These are phyloP conservation scores for Galagoides demidoff DNA, from an alignment of 2,797 vertebrate genomes.

Conservation along the genomic window DNA sequence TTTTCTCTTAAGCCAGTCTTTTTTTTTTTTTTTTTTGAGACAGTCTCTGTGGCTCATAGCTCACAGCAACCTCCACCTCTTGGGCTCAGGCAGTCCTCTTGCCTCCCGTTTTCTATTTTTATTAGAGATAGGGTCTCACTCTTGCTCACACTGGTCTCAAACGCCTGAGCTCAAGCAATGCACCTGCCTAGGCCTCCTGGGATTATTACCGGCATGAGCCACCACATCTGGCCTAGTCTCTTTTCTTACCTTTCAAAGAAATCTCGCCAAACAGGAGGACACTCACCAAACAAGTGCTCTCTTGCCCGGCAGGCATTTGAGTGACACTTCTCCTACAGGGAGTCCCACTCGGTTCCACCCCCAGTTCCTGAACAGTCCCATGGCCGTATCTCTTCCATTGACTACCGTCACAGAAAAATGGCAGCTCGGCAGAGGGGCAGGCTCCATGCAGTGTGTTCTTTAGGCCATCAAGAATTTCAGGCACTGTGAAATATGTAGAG, in stretches of 20 bases:
- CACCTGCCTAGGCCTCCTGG: no score
- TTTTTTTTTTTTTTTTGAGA: no score
- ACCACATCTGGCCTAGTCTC: no score
- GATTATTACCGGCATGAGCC: no score
- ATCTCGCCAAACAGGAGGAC: background rate
- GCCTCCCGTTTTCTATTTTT: no score
- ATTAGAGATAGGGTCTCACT: no score
- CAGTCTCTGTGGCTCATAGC: no score
- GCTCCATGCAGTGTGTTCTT: background rate
- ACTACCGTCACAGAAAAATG: background rate
- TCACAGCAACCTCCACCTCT: no score
- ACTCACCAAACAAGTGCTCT: background rate
- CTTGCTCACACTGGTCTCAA: no score
- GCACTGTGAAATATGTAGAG: background rate
- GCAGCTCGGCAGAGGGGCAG: background rate
- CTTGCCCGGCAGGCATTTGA: background rate
- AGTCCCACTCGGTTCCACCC: background rate
- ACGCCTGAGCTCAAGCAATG: no score
- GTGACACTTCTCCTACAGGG: background rate
- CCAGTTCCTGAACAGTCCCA: background rate
- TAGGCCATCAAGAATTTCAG: background rate
- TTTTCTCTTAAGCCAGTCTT: background rate
- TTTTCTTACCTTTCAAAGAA: slow-evolving; percentile 51
- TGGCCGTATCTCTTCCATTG: background rate
- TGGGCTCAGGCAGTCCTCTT: no score